Base-by-base conservation (phyloP, 2,888 invertebrate species). In the Gari tellinella region DNA sequence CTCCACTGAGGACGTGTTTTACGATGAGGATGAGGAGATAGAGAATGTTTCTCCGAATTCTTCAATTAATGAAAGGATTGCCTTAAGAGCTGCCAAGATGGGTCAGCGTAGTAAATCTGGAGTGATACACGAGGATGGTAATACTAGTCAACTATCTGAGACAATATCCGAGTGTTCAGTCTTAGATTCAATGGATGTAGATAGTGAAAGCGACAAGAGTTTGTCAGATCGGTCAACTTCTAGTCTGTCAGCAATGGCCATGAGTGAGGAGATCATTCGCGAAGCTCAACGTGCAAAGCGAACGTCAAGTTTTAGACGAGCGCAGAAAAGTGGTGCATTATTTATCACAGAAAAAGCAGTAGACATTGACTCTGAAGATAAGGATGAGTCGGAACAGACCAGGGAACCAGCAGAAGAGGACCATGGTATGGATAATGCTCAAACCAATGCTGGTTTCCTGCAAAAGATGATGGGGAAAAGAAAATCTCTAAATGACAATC, bases 381-480 rank as follows among this genome's bases (percentile, higher is more conserved):
- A 31, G 31, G 60, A 73, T 51, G 53, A 72, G 2, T 43, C 41
- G 12, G 51, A 66, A n/a, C 48, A 63, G 12, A 55, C 56, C 40
- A 52, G 70, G 26, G 43, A 63, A 19, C 67, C 48, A 12, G 56
- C 72, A 15, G 51, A 66, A 15, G 65, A 69, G 53, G 63, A 62
- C n/a, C 53, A 43, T 17, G 19, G 46, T 53, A 52, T 61, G 21
- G 56, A 55, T 41, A 61, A 45, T 25, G 58, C 60, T 58, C 62
- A 68, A 14, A 37, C 58, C 23, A 55, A 26, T 63, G 76, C 83
- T 4, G 83, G 82, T 12, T 85, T 88, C 49, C 74, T 88, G 25
- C 81, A 87, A 58, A 81, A 86, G 58, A 83, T 88, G 73, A 83
- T 87, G 41, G 76, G 81, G 21, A 84, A 82, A 61, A 58, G 85